Evolutionary conservation across 2,113 vertebrate genomes (phyloP).

Genomic region (Crocuta crocuta): DNA sequence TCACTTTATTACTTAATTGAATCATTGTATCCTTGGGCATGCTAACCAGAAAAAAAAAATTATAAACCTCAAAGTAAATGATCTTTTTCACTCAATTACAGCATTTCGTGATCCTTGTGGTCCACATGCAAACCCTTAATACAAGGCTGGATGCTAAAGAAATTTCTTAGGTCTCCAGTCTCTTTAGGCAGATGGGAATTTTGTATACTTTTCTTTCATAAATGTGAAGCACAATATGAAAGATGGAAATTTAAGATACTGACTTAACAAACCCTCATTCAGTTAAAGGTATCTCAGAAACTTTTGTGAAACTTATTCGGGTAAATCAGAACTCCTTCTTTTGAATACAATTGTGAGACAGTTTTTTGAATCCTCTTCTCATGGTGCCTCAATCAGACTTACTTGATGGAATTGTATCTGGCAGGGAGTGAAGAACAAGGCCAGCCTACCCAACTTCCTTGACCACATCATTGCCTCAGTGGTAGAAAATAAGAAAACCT

Average conservation of each 20-base stretch:
- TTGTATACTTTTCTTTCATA: conserved; percentile 19
- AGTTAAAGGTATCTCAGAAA: conserved; percentile 34
- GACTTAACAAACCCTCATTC: background rate
- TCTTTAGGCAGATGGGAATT: conserved; percentile 1
- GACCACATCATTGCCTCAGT: conserved; percentile 99
- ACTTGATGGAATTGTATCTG: conserved; percentile 76
- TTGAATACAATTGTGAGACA: background rate
- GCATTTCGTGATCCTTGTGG: conserved; percentile 25
- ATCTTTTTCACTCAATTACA: conserved; percentile 27
- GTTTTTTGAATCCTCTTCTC: background rate
- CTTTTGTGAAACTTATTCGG: conserved; percentile 5
- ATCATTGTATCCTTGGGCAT: conserved; percentile 3
- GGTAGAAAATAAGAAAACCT: conserved; percentile 98
- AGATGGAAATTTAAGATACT: background rate
- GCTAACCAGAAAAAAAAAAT: background rate
- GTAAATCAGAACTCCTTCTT: conserved; percentile 47
- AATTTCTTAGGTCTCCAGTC: conserved; percentile 33
- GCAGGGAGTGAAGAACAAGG: conserved; percentile 95
- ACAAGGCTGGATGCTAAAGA: background rate
- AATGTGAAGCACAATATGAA: conserved; percentile 38
- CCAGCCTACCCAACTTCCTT: conserved; percentile 96
- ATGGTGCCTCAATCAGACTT: conserved; percentile 27
- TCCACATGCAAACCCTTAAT: background rate
- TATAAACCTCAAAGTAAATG: conserved; percentile 4
- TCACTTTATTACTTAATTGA: background rate